Conservation (phyloP, 2,797 vertebrate genomes). For the Scomberomorus guttatus region DNA sequence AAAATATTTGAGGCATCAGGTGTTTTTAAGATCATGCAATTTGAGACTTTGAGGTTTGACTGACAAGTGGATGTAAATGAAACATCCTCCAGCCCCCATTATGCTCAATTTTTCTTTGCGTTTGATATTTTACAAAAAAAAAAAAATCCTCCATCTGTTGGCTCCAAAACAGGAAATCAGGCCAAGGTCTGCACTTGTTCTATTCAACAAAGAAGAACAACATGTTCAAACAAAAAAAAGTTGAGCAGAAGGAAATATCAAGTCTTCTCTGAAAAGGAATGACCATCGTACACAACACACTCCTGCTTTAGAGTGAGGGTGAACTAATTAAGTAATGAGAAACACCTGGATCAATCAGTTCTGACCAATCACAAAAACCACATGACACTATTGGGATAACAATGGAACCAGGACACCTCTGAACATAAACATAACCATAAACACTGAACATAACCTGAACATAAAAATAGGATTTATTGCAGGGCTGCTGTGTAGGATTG, state of each 20-base stretch:
- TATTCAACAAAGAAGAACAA: not conserved
- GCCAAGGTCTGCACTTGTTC: not conserved
- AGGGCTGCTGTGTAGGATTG: no score
- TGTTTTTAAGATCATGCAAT: not conserved
- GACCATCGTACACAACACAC: not conserved
- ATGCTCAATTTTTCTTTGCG: not conserved
- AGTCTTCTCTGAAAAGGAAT: not conserved
- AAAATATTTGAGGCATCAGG: not conserved
- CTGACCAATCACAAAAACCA: constrained; percentile 10
- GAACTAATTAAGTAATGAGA: constrained; percentile 1
- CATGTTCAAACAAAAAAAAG: not conserved
- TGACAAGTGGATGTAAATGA: not conserved
- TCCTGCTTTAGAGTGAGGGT: not conserved
- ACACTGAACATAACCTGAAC: no score
- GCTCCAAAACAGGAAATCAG: not conserved
- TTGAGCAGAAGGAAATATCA: no score
- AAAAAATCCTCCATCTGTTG: not conserved
- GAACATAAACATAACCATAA: no score
- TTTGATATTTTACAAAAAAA: not conserved
- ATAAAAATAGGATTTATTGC: no score
- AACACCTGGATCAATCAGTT: constrained; percentile 20
- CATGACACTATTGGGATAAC: not conserved
- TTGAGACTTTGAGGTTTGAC: not conserved
- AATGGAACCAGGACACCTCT: not conserved
- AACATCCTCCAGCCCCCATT: not conserved